Conservation (phyloP, 2,888 invertebrate species). For the Callimorpha dominula region DNA sequence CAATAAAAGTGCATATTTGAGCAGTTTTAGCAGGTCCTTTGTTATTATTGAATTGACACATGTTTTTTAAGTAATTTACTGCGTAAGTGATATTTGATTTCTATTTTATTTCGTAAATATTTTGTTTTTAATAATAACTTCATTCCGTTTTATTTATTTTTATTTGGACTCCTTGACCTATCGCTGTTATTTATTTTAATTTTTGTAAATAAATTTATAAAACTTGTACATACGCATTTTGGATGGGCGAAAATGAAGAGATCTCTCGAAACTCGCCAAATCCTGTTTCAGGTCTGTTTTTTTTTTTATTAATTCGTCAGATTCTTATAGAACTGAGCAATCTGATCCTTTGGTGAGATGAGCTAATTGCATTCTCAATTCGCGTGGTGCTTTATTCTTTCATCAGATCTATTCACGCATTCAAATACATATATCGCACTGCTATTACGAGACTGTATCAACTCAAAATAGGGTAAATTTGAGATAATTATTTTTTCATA, state of each 20-base stretch:
- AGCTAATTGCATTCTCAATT: no score
- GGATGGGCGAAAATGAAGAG: neutral
- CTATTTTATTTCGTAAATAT: slow-evolving; percentile 51
- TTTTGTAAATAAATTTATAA: slow-evolving; percentile 74
- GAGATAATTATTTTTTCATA: no score
- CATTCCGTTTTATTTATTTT: slow-evolving; percentile 66
- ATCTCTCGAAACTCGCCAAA: no score
- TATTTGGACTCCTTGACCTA: slow-evolving; percentile 56
- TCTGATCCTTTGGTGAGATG: no score
- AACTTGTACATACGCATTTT: slow-evolving; percentile 1
- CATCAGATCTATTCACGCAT: neutral
- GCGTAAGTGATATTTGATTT: slow-evolving; percentile 58
- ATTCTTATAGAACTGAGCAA: no score
- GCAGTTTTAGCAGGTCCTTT: slow-evolving; percentile 20
- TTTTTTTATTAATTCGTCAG: no score
- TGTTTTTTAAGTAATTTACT: slow-evolving; percentile 51
- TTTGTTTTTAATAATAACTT: slow-evolving; percentile 55
- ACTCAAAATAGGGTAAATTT: no score
- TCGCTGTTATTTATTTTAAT: slow-evolving; percentile 74
- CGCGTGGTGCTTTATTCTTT: no score
- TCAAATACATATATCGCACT: neutral
- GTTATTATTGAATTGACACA: slow-evolving; percentile 11
- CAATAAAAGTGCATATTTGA: slow-evolving; percentile 32
- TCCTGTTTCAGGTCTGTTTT: no score
- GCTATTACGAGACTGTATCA: no score